phyloP scores from a whole-genome alignment of 2,797 vertebrate genomes.

The Bovichtus variegatus region DNA sequence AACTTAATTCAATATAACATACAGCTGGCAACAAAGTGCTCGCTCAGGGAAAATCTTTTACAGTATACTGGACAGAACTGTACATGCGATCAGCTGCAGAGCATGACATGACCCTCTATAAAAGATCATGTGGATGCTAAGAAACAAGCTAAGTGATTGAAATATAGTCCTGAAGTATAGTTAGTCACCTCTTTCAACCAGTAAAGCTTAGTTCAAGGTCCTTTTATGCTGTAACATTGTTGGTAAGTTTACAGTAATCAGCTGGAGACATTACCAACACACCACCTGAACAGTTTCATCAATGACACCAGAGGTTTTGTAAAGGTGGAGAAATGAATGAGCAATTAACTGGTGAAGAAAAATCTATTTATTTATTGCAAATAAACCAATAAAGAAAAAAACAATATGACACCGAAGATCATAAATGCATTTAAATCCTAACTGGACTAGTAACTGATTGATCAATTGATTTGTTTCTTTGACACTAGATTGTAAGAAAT shows the following conservation, averaged over 20 bases:
- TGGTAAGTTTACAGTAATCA: background rate
- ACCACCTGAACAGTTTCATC: background rate
- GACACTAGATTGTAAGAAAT: background rate
- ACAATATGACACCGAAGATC: too few species aligned
- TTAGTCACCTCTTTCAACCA: background rate
- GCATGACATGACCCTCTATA: too few species aligned
- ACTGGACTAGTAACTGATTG: background rate
- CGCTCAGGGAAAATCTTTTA: constrained; percentile 8
- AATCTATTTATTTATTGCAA: too few species aligned
- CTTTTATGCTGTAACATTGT: background rate
- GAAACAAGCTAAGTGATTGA: background rate
- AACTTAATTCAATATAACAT: background rate
- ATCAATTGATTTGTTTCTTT: background rate
- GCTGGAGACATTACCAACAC: background rate
- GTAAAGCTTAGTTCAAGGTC: background rate
- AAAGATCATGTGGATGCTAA: background rate
- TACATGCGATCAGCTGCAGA: constrained; percentile 8
- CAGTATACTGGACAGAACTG: background rate
- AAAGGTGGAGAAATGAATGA: background rate
- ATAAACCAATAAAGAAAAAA: too few species aligned
- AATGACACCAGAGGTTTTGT: background rate
- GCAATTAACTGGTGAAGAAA: too few species aligned
- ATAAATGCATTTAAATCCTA: background rate
- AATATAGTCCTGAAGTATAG: background rate
- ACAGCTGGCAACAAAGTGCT: background rate